Evolutionary conservation across 2,888 invertebrate genomes (phyloP).

Genomic region (Yponomeuta plumbellus): DNA sequence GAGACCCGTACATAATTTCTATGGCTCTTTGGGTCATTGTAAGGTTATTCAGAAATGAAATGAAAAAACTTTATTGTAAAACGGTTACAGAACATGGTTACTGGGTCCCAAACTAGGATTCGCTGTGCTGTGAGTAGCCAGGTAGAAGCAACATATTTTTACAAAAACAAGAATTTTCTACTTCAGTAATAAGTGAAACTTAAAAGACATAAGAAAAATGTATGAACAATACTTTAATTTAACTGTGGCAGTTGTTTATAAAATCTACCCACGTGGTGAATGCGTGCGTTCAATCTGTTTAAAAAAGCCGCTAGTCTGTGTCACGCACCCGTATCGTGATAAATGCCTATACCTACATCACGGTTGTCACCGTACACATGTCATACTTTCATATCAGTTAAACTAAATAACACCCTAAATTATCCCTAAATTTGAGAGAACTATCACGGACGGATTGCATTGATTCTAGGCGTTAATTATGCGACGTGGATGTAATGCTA

Average conservation of each 20-base stretch:
- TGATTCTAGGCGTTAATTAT: background rate
- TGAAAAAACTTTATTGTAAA: too few relatives aligned
- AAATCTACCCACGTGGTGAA: constrained; percentile 12
- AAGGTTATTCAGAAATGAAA: background rate
- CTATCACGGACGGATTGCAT: background rate
- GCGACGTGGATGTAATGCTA: background rate
- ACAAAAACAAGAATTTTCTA: too few relatives aligned
- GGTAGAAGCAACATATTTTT: too few relatives aligned
- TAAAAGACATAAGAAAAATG: background rate
- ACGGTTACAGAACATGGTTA: too few relatives aligned
- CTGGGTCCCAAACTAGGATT: too few relatives aligned
- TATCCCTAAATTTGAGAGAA: too few relatives aligned
- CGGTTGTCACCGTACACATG: too few relatives aligned
- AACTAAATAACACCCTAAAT: too few relatives aligned
- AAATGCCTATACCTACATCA: constrained; percentile 31
- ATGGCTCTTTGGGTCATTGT: constrained; percentile 1
- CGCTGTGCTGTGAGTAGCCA: too few relatives aligned
- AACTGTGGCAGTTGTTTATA: background rate
- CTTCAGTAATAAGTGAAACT: too few relatives aligned
- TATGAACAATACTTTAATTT: background rate
- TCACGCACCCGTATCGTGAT: constrained; percentile 13
- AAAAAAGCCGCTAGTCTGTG: constrained; percentile 43
- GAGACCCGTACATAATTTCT: constrained; percentile 17
- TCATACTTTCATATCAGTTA: too few relatives aligned
- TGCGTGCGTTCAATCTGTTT: constrained; percentile 22